These are phyloP conservation scores for Urocyon cinereoargenteus DNA, from an alignment of 2,797 vertebrate species.

Conservation along the genomic window DNA sequence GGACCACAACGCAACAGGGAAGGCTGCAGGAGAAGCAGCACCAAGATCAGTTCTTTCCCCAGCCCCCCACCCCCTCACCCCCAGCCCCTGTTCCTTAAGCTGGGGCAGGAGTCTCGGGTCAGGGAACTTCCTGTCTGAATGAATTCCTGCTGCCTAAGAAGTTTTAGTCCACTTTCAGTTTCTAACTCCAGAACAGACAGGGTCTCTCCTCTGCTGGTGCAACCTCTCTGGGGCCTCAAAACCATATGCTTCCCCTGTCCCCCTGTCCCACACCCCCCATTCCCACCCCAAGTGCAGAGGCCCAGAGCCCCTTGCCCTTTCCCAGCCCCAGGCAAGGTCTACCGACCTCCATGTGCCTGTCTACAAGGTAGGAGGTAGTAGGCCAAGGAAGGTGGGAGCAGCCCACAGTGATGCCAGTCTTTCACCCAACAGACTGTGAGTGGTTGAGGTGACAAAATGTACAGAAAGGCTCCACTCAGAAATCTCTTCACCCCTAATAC, in stretches of 20 bases:
- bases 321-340: fast-evolving
- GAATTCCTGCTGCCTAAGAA: not conserved
- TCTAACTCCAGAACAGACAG: not conserved
- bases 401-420: not conserved
- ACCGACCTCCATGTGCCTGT: not conserved
- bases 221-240: not conserved
- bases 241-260: not conserved
- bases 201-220: not conserved
- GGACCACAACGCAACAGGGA: not conserved
- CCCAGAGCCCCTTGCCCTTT: not conserved
- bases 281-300: not conserved
- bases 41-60: not conserved
- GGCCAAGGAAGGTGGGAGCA: not conserved
- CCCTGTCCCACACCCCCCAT: too few relatives aligned
- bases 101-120: not conserved
- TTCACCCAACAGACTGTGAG: not conserved
- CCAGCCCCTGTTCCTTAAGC: not conserved
- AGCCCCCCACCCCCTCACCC: not conserved
- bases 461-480: not conserved
- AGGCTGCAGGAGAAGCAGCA: not conserved
- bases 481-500: not conserved
- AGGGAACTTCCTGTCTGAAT: not conserved
- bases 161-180: not conserved
- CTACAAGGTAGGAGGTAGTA: not conserved
- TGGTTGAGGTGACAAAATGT: not conserved